These are phyloP conservation scores for Melanotaenia trifasciata DNA, from an alignment of 2,797 vertebrate genomes.

Conservation along the genomic window DNA sequence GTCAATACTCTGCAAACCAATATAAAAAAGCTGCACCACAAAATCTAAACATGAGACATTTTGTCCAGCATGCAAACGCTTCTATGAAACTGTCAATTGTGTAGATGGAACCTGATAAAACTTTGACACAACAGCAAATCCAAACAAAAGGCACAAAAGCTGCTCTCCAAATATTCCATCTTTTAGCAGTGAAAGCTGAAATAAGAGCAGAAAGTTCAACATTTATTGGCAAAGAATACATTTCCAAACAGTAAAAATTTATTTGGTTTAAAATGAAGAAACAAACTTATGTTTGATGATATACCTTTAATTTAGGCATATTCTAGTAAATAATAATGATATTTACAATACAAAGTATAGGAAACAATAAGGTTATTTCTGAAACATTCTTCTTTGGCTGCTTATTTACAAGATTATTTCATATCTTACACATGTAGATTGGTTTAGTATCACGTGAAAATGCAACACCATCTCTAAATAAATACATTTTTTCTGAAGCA, in stretches of 20 bases:
- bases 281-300: neutral
- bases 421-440: neutral
- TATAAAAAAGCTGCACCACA: slow-evolving; percentile 7
- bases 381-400: neutral
- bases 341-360: slow-evolving; percentile 18
- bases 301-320: neutral
- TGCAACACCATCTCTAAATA: slow-evolving; percentile 1
- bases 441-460: neutral
- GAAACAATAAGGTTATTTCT: neutral
- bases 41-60: neutral
- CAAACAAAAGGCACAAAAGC: neutral
- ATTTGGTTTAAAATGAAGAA: neutral
- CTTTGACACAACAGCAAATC: neutral
- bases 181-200: neutral
- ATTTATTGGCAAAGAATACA: neutral
- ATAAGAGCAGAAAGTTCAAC: neutral
- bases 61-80: slow-evolving; percentile 29
- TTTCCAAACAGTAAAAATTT: slow-evolving; percentile 20
- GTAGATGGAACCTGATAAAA: neutral
- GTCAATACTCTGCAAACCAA: slow-evolving; percentile 12
- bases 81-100: neutral
- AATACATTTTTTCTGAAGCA: neutral
- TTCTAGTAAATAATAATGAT: neutral
- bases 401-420: slow-evolving; percentile 37
- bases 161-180: neutral